phyloP scores from a whole-genome alignment of 2,888 invertebrate genomes.

The Phlogophora meticulosa region DNA sequence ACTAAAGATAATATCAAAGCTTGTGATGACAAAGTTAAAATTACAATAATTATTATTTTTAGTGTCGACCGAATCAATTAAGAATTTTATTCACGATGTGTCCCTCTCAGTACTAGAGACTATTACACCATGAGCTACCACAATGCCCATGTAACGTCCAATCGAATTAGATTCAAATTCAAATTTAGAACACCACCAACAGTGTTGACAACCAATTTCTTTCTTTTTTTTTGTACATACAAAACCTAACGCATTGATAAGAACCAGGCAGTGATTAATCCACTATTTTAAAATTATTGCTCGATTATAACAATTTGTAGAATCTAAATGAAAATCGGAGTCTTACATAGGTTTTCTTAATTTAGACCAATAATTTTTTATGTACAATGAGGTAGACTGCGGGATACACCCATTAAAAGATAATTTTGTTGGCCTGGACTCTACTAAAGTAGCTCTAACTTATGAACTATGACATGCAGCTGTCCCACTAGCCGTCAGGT shows the following conservation, averaged over 20 bases:
- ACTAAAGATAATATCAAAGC: constrained; percentile 51
- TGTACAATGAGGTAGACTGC: constrained; percentile 90
- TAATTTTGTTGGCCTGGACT: constrained; percentile 83
- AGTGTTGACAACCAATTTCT: constrained; percentile 67
- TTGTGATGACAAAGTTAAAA: constrained; percentile 64
- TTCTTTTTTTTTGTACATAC: constrained; percentile 57
- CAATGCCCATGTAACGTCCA: constrained; percentile 28
- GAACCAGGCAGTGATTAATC: constrained; percentile 80
- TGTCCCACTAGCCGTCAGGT: constrained; percentile 48
- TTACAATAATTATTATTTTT: constrained; percentile 49
- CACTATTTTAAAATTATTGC: constrained; percentile 81
- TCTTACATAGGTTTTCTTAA: constrained; percentile 80
- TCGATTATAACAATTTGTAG: constrained; percentile 76
- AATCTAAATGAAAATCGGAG: constrained; percentile 77
- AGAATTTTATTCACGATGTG: constrained; percentile 52
- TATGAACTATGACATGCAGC: constrained; percentile 56
- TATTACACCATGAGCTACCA: constrained; percentile 30
- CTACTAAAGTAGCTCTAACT: constrained; percentile 63
- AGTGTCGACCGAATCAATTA: constrained; percentile 55
- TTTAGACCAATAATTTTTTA: constrained; percentile 87
- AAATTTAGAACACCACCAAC: constrained; percentile 36
- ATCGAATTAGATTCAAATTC: no score
- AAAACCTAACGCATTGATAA: constrained; percentile 65
- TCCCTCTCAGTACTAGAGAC: constrained; percentile 20
- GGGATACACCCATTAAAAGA: constrained; percentile 81